Evolutionary conservation across 2,888 invertebrate genomes (phyloP).

Genomic region (Abrostola tripartita): DNA sequence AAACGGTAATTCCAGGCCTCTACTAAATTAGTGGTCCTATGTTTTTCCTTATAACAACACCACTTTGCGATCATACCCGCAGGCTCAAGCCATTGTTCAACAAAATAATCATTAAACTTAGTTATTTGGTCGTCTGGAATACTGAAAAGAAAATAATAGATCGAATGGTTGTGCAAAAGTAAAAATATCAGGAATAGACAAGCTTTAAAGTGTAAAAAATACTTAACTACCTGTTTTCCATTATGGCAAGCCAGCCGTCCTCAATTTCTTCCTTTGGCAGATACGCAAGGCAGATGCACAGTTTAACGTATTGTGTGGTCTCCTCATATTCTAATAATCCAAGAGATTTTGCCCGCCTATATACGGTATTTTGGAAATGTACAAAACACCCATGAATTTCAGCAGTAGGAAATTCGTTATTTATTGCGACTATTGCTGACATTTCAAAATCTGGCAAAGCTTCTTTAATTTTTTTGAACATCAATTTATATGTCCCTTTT

Average conservation of each 20-base stretch:
- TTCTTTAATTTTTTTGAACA: slow-evolving; percentile 27
- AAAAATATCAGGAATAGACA: slow-evolving; percentile 22
- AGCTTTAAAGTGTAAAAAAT: slow-evolving; percentile 29
- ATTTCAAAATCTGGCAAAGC: slow-evolving; percentile 29
- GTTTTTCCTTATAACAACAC: slow-evolving; percentile 29
- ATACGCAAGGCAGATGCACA: slow-evolving; percentile 24
- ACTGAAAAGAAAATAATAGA: slow-evolving; percentile 30
- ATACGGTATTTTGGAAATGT: slow-evolving; percentile 26
- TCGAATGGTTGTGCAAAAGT: slow-evolving; percentile 24
- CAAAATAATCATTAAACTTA: slow-evolving; percentile 36
- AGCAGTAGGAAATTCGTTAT: slow-evolving; percentile 17
- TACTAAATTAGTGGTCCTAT: slow-evolving; percentile 31
- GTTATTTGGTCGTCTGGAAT: slow-evolving; percentile 20
- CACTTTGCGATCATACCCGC: slow-evolving; percentile 29
- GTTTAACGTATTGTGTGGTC: slow-evolving; percentile 20
- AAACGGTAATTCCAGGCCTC: slow-evolving; percentile 31
- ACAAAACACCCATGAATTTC: slow-evolving; percentile 28
- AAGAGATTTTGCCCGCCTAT: slow-evolving; percentile 20
- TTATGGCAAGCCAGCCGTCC: slow-evolving; percentile 32
- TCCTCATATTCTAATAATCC: slow-evolving; percentile 21
- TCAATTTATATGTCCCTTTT: slow-evolving; percentile 18
- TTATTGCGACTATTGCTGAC: slow-evolving; percentile 23
- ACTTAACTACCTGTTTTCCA: slow-evolving; percentile 26
- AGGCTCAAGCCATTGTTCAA: slow-evolving; percentile 32
- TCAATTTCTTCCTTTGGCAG: slow-evolving; percentile 32